These are phyloP conservation scores for Styela plicata DNA, from an alignment of 23 tunicate species.

Conservation along the genomic window DNA sequence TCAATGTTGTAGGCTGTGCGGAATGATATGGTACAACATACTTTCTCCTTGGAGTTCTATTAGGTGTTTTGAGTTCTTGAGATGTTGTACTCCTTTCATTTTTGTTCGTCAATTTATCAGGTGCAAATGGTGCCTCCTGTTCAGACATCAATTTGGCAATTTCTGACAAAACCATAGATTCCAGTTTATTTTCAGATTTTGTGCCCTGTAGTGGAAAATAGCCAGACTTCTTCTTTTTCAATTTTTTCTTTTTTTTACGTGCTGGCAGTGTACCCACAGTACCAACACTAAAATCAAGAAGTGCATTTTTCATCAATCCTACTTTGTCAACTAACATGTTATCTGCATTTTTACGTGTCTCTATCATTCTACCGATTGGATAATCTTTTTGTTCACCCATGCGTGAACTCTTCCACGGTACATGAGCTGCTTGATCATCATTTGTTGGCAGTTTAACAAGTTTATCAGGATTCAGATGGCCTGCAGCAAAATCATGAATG, in stretches of 20 bases:
- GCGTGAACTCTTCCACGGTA: slow-evolving; percentile 18
- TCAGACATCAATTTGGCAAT: not conserved
- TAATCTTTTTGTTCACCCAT: not conserved
- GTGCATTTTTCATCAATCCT: slow-evolving; percentile 49
- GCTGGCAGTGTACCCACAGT: slow-evolving; percentile 52
- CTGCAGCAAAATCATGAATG: slow-evolving; percentile 50
- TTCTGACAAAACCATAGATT: slow-evolving; percentile 22
- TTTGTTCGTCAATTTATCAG: not conserved
- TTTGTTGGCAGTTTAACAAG: slow-evolving; percentile 12
- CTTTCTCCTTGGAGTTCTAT: not conserved
- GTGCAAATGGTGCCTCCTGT: not conserved
- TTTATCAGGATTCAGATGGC: slow-evolving; percentile 57
- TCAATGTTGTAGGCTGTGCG: not conserved
- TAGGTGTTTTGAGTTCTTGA: not conserved
- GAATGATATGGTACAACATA: not conserved
- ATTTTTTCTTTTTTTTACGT: not conserved
- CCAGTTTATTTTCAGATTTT: slow-evolving; percentile 26
- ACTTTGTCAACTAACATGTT: not conserved
- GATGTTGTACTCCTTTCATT: not conserved
- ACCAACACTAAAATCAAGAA: slow-evolving; percentile 65
- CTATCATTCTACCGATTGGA: not conserved
- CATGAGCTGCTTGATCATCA: not conserved
- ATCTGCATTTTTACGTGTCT: slow-evolving; percentile 12
- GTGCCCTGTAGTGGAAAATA: not conserved
- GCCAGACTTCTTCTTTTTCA: not conserved